Percentiles rank a stretch among this genome's conserved stretches.
Evolutionary conservation across 2,888 invertebrate genomes (phyloP).

Genomic region (Pseudolycoriella hygida): DNA sequence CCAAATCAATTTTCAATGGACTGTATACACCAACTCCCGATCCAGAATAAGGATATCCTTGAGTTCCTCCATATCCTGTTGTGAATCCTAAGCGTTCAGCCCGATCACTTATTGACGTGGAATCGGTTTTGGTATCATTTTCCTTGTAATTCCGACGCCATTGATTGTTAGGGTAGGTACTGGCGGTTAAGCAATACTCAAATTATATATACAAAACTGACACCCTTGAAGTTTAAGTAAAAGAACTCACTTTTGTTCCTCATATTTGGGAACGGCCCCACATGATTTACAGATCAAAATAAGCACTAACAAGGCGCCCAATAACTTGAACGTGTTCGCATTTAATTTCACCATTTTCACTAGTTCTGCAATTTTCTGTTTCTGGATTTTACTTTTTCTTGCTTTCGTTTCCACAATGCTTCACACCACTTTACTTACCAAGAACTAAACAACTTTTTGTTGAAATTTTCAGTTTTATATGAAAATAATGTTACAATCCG

Average conservation of each 20-base stretch:
- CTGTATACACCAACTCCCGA: conserved; percentile 42
- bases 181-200: neutral
- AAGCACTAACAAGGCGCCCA: too few species aligned
- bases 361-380: neutral
- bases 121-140: conserved; percentile 12
- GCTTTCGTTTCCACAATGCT: neutral
- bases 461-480: conserved; percentile 5
- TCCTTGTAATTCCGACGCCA: conserved; percentile 21
- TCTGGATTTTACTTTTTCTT: neutral
- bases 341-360: neutral
- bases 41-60: conserved; percentile 27
- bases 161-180: conserved; percentile 14
- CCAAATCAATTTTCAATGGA: conserved; percentile 63
- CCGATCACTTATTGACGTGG: conserved; percentile 22
- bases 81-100: conserved; percentile 25
- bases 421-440: too few species aligned
- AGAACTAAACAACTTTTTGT: neutral
- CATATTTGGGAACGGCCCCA: conserved; percentile 4
- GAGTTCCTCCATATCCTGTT: conserved; percentile 23
- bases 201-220: too few species aligned
- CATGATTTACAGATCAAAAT: neutral
- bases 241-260: neutral
- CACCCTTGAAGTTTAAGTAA: neutral
- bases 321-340: too few species aligned
- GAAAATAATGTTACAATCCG: conserved; percentile 7